Conservation (phyloP, 2,113 vertebrate genomes). For the Dasyurus viverrinus region DNA sequence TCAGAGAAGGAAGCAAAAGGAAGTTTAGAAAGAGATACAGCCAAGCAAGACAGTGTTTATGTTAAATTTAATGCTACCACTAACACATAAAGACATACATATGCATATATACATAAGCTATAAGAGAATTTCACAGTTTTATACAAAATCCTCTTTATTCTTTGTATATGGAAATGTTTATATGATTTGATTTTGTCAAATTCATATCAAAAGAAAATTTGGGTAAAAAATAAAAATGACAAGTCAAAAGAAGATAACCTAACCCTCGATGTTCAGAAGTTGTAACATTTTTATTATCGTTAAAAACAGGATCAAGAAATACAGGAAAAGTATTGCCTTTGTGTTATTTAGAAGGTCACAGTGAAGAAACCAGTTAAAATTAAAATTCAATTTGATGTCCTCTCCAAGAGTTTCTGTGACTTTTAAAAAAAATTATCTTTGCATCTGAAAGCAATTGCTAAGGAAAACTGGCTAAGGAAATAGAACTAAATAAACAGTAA, state of each 20-base stretch:
- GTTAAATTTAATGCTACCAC: background rate
- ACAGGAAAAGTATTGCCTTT: background rate
- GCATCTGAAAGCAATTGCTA: background rate
- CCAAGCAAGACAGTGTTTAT: background rate
- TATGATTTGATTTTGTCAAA: background rate
- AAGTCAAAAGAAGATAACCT: background rate
- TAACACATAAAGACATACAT: no score
- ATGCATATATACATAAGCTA: no score
- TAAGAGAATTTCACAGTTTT: no score
- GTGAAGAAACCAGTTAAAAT: background rate
- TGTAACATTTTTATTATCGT: background rate
- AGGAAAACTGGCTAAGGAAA: background rate
- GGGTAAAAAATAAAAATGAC: background rate
- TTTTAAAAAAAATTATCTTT: background rate
- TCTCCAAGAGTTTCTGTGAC: background rate
- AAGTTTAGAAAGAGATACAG: background rate
- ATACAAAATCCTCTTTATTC: no score
- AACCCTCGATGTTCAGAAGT: background rate
- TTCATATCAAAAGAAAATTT: background rate
- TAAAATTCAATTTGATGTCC: background rate
- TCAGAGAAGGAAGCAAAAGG: background rate
- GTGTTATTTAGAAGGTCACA: background rate
- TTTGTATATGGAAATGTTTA: background rate
- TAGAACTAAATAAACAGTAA: background rate
- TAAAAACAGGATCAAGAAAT: background rate